Base-by-base conservation (phyloP, 1,140 invertebrate species). In the Hyphantria cunea region DNA sequence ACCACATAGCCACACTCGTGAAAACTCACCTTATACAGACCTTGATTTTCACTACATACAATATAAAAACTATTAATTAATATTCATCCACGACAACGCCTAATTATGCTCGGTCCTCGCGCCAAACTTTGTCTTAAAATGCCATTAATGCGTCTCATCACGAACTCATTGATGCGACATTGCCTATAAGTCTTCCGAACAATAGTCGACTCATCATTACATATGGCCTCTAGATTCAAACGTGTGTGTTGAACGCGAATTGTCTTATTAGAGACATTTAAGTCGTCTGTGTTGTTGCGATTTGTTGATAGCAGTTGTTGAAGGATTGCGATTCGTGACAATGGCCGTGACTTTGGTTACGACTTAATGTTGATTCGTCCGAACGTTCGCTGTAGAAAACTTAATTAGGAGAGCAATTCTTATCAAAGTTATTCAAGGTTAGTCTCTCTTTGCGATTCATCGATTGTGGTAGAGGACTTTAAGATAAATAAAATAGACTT, bases 161-260 rank as follows among this genome's bases (percentile, higher is more conserved):
- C 82, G 82, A 41, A 74, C 55, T 62, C 65, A 82, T 78, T 78
- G 71, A 53, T 64, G 39, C 66, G 65, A 56, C 70, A 74, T 67
- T 70, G 68, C 67, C 70, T 52, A 80, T 78, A 78, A 79, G 75
- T 82, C 75, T 76, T 48, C 50, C 0, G 44, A 60, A 86, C 83
- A 86, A 86, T 86, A 76, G 80, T 64, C 62, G 66, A 78, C 68
- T 74, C 74, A 73, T 73, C 78, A 85, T 85, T 84, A 84, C 77
- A 75, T 78, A 81, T 83, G 82, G 82, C 82, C 83, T 84, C 82
- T 66, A 72, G 70, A 66, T 48, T 13, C 15, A 37, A 12, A 33
- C 69, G 58, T 66, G 65, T 68, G 80, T 25, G 9, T 15, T 77
- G 85, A 80, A 83, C 78, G 62, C 74, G 79, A 88, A 88, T 86